These are phyloP conservation scores for Platichthys flesus DNA, from an alignment of 2,113 vertebrate species.

Conservation along the genomic window DNA sequence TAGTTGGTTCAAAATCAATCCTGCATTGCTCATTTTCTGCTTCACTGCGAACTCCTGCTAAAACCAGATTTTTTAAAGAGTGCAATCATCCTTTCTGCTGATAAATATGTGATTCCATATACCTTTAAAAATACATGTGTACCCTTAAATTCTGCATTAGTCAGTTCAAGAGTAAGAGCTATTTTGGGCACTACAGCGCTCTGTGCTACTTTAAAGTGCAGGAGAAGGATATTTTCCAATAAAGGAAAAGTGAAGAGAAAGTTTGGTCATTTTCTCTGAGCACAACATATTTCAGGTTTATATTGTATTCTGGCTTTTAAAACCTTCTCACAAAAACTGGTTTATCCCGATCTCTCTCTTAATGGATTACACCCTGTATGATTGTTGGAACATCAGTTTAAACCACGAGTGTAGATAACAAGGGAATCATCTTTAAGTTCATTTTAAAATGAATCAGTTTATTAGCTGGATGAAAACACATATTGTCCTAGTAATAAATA, in stretches of 20 bases:
- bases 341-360: not conserved
- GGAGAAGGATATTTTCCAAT: not conserved
- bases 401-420: not conserved
- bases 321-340: not conserved
- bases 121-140: not conserved
- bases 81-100: not conserved
- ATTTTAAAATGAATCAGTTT: no score
- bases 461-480: no score
- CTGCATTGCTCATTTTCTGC: not conserved
- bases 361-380: not conserved
- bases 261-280: not conserved
- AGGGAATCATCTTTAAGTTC: no score
- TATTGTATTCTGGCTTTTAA: not conserved
- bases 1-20: not conserved
- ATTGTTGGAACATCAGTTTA: not conserved
- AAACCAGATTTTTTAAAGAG: not conserved
- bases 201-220: not conserved
- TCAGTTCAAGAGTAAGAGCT: slow-evolving; percentile 24
- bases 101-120: not conserved
- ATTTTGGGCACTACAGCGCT: slow-evolving; percentile 8
- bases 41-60: not conserved
- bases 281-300: not conserved
- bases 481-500: no score
- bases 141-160: not conserved
- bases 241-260: not conserved